phyloP scores from a whole-genome alignment of 2,797 vertebrate species.

The Pteropus rufus region DNA sequence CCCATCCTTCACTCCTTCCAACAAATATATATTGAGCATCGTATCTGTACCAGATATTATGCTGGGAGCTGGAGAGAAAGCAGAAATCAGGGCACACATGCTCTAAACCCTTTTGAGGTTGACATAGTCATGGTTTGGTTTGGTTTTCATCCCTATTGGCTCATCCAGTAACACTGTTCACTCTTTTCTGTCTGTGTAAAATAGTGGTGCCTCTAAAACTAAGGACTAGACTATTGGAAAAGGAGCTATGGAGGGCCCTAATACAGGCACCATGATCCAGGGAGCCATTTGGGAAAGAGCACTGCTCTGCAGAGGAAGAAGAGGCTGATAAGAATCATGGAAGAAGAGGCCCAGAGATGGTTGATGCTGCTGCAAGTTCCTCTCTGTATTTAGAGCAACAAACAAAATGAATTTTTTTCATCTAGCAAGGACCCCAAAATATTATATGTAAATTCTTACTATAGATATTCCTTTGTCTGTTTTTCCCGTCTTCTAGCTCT shows the following conservation, averaged over 20 bases:
- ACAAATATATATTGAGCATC: neutral
- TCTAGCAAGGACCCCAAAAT: neutral
- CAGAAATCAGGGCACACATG: neutral
- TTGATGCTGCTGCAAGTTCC: neutral
- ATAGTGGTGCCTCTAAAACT: neutral
- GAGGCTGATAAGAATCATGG: neutral
- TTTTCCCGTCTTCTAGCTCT: neutral
- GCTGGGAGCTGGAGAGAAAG: neutral
- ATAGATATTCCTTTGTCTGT: neutral
- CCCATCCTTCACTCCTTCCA: neutral
- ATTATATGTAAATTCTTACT: neutral
- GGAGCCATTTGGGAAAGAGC: neutral
- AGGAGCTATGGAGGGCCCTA: neutral
- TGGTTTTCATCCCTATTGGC: neutral
- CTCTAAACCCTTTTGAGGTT: neutral
- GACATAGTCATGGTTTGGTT: neutral
- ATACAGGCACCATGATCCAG: neutral
- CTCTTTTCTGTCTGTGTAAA: neutral
- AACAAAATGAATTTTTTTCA: neutral
- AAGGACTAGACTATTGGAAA: neutral
- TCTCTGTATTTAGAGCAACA: neutral
- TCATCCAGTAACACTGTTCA: neutral
- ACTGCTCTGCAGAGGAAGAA: neutral
- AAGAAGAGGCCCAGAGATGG: neutral
- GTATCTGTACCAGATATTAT: neutral